phyloP scores from a whole-genome alignment of 2,888 invertebrate species.

The Crioceris asparagi region DNA sequence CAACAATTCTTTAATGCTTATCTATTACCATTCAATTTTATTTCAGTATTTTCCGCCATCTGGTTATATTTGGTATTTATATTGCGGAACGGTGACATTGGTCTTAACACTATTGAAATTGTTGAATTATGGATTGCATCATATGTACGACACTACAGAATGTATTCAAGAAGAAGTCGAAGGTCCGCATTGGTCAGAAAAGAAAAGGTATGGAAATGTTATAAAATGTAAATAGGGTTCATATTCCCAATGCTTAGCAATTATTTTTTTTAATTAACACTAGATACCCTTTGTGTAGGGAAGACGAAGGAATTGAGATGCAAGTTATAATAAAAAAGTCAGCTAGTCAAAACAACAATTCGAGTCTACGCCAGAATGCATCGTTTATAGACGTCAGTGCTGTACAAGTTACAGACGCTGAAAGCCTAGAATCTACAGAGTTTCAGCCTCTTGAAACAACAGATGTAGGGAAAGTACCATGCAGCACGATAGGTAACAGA shows the following conservation, averaged over 20 bases:
- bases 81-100: constrained; percentile 69
- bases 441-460: constrained; percentile 28
- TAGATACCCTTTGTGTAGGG: constrained; percentile 44
- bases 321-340: constrained; percentile 48
- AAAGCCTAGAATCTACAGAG: constrained; percentile 38
- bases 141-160: constrained; percentile 91
- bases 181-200: constrained; percentile 31
- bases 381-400: constrained; percentile 22
- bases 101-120: constrained; percentile 77
- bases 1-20: no score
- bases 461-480: constrained; percentile 26
- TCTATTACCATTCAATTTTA: no score
- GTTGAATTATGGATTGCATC: constrained; percentile 80
- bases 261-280: no score
- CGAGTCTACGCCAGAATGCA: constrained; percentile 20
- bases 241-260: no score
- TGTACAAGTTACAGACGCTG: constrained; percentile 30
- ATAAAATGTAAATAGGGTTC: no score
- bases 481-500: constrained; percentile 33
- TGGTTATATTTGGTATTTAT: constrained; percentile 73
- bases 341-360: constrained; percentile 10
- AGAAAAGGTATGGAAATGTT: constrained; percentile 38
- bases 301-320: constrained; percentile 76
- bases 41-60: constrained; percentile 79
- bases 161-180: constrained; percentile 45